Base-by-base conservation (phyloP, 2,888 invertebrate genomes). In the Lithophane semibrunnea region DNA sequence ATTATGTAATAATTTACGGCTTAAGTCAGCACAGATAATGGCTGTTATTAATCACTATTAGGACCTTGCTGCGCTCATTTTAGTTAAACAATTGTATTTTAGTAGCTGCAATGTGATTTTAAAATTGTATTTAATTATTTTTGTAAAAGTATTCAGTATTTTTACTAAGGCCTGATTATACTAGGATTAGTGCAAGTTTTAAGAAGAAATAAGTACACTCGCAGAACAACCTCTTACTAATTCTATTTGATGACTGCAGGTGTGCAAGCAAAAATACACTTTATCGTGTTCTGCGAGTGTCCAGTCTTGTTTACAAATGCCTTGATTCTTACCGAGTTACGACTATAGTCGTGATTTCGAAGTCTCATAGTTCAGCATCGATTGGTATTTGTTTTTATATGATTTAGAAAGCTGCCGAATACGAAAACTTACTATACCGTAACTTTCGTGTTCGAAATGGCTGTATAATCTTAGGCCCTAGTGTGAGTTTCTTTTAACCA, bases 81-180 rank as follows among this genome's bases (percentile, higher is more conserved):
- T 61, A 58, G 42, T 70, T 67, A 21, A 13, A 49, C 12, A 77
- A 18, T 49, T 47, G 10, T 72, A 60, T 77, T 72, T 77, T 52
- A 65, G 63, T 65, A 74, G 71, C 69, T 67, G 52, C 60, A 71
- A 49, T 83, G 70, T 75, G 79, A 82, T 84, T 72, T 52, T 61
- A 58, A 72, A 58, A 60, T 61, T 63, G 13, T 58, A 42, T 56
- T 54, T 69, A 58, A 16, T 52, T 65, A 56, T 64, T 72, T 75
- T 68, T 71, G 67, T 69, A 65, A 49, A 58, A 67, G 3, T 58
- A 67, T 66, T 65, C 9, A 52, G 42, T 65, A 60, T 64, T 29
- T 81, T 66, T 67, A 56, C 24, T 21, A 24, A 60, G 44, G 61
- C 56, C 63, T 74, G 49, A 74, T 68, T 21, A 44, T 58, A 58